Percentiles rank a stretch among this genome's conserved stretches.
Conservation (phyloP, 2,888 invertebrate genomes). For the Sinopyrophorus schimmeli region DNA sequence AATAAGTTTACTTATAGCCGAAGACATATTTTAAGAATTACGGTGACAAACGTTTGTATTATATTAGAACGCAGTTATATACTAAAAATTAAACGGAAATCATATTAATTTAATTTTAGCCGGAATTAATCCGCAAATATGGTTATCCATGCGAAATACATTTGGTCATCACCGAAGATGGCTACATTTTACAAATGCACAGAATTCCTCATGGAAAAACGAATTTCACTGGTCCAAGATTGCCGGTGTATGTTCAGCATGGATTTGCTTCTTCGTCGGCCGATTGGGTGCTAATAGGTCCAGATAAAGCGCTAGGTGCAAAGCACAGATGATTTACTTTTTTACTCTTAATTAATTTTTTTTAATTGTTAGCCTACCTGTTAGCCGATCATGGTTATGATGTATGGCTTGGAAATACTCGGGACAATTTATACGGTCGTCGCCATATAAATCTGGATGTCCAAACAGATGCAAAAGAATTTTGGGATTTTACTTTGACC, state of each 20-base stretch:
- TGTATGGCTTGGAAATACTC: constrained; percentile 55
- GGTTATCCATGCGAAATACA: constrained; percentile 55
- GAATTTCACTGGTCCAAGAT: constrained; percentile 52
- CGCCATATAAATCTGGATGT: constrained; percentile 52
- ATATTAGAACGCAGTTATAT: too few relatives aligned
- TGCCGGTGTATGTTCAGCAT: constrained; percentile 54
- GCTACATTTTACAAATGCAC: constrained; percentile 60
- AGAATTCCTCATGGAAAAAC: constrained; percentile 55
- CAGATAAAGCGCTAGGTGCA: constrained; percentile 52
- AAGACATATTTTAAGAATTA: too few relatives aligned
- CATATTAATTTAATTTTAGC: too few relatives aligned
- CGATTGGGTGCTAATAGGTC: constrained; percentile 58
- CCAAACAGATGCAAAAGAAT: constrained; percentile 25
- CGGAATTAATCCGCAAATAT: constrained; percentile 11
- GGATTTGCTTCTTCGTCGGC: constrained; percentile 58
- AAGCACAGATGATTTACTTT: too few relatives aligned
- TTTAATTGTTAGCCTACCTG: constrained; percentile 3
- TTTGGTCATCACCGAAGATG: constrained; percentile 57
- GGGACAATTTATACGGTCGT: constrained; percentile 63
- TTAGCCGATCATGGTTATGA: constrained; percentile 49
- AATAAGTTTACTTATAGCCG: too few relatives aligned
- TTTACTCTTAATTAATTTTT: neutral
- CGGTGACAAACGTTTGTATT: too few relatives aligned
- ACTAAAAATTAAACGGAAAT: too few relatives aligned
- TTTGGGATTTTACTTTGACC: constrained; percentile 66